Evolutionary conservation across 1,140 invertebrate genomes (phyloP).

Genomic region (Leptoteleia sp.): DNA sequence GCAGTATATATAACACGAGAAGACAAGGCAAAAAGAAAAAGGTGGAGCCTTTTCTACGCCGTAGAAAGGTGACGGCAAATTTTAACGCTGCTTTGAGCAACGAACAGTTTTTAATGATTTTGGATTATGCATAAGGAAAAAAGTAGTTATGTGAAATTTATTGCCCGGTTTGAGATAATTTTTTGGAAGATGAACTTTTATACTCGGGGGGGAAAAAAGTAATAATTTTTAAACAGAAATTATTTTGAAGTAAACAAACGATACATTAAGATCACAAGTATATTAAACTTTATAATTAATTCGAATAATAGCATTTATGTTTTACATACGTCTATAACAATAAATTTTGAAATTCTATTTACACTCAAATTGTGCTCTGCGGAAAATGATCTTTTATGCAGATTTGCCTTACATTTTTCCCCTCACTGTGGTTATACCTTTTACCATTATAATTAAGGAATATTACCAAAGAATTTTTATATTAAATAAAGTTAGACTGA

Average conservation of each 20-base stretch:
- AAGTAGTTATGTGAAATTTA: too few relatives aligned
- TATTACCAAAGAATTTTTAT: not conserved
- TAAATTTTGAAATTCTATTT: not conserved
- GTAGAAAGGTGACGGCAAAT: slow-evolving; percentile 37
- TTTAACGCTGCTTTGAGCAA: slow-evolving; percentile 22
- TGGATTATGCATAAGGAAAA: slow-evolving; percentile 29
- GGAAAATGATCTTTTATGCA: not conserved
- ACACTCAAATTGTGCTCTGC: not conserved
- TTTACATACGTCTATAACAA: too few relatives aligned
- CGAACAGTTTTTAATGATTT: slow-evolving; percentile 36
- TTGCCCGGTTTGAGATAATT: too few relatives aligned
- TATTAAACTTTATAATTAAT: not conserved
- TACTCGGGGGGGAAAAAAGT: too few relatives aligned
- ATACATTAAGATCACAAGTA: not conserved
- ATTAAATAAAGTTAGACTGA: too few relatives aligned
- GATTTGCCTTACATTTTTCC: not conserved
- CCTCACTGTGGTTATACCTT: not conserved
- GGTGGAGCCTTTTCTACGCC: slow-evolving; percentile 34
- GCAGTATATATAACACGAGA: slow-evolving; percentile 38
- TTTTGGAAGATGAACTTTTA: too few relatives aligned
- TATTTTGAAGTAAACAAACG: too few relatives aligned
- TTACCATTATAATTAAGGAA: not conserved
- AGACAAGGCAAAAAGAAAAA: slow-evolving; percentile 26
- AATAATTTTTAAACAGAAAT: too few relatives aligned
- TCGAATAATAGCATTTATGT: too few relatives aligned